Evolutionary conservation across 2,888 invertebrate genomes (phyloP), one percentile per base, ranked within the genome.

Genomic region (Dasysyrphus tricinctus): DNA sequence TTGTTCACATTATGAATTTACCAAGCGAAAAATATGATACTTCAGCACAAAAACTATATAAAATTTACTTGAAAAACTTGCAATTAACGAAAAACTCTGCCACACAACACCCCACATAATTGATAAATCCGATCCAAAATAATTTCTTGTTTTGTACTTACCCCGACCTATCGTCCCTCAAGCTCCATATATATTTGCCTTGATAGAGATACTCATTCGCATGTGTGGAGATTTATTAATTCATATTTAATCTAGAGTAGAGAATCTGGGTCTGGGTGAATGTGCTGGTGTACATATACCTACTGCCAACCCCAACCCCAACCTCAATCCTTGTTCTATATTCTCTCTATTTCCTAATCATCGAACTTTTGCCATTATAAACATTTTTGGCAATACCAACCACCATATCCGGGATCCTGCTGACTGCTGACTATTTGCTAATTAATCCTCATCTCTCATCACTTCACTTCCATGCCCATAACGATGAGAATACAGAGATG

Each of bases 361-460:
- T 44, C 75, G 75, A 75, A 76, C 76, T 77, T 76, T 65, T 54
- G 37, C 72, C 70, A 74, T 72, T 74, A 65, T 47, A 51, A 42
- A 76, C 75, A 76, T 65, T 74, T 80, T 80, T 61, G 77, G 63
- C 39, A 79, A 57, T 72, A 54, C 77, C 67, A 61, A 49, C 67
- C 63, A 49, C 67, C 63, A 32, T 16, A 65, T 65, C 65, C 67
- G 49, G 49, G 49, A 67, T 67, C 67, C 85, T 78, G 85, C 75
- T 69, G 75, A 75, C 84, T 84, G 77, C 84, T 84, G 77, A 85
- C 80, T 85, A 80, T 85, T 85, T 85, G 80, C 80, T 85, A 85
- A 85, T 85, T 80, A 85, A 85, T 67, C 56, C 57, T 37, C 56
- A 63, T 24, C 51, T 24, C n/a, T 29, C 57, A 57, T 69, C 57